Evolutionary conservation across 2,888 invertebrate genomes (phyloP).

Genomic region (Chaitophorus viminalis): DNA sequence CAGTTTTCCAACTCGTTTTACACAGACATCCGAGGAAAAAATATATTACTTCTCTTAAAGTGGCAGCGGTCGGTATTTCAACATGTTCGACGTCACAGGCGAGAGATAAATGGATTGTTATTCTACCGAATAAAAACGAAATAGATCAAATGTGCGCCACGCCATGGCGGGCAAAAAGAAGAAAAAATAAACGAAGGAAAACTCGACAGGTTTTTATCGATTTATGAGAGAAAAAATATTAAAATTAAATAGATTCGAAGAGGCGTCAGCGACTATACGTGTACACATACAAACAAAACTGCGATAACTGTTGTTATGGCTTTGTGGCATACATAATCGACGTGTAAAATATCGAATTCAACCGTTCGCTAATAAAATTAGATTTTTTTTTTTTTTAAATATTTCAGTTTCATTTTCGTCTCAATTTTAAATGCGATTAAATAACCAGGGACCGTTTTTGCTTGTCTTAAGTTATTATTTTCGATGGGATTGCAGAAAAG

Average conservation of each 20-base stretch:
- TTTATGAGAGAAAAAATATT: conserved; percentile 2
- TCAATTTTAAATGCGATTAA: too few species aligned
- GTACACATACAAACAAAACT: background rate
- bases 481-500: too few species aligned
- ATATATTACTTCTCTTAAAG: conserved; percentile 28
- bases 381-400: too few species aligned
- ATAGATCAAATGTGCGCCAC: conserved; percentile 13
- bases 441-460: too few species aligned
- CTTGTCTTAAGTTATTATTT: too few species aligned
- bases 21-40: background rate
- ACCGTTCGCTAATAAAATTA: too few species aligned
- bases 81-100: conserved; percentile 13
- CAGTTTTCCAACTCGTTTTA: conserved; percentile 38
- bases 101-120: conserved; percentile 47
- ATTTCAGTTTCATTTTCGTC: too few species aligned
- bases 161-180: background rate
- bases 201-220: conserved; percentile 9
- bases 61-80: conserved; percentile 40
- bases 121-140: conserved; percentile 29
- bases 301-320: background rate
- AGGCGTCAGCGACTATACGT: background rate
- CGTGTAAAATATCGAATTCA: too few species aligned
- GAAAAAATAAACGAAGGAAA: background rate
- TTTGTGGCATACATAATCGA: background rate
- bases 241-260: background rate